phyloP scores from a whole-genome alignment of 2,888 invertebrate species.

The Drosophila emarginata region DNA sequence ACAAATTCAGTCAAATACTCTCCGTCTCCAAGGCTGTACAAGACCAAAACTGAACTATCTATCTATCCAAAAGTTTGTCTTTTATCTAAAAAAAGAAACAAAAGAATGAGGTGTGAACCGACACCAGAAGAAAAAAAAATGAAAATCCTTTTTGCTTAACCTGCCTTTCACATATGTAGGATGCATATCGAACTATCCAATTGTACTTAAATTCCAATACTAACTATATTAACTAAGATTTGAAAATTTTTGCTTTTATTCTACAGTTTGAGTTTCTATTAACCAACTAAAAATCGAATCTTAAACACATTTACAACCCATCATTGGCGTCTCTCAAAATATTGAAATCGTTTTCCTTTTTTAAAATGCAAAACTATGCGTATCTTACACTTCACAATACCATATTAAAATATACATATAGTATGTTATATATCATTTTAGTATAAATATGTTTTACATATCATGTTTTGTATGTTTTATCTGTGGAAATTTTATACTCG shows the following conservation, averaged over 20 bases:
- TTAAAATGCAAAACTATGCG: background rate
- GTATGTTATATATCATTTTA: constrained; percentile 9
- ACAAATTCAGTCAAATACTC: constrained; percentile 27
- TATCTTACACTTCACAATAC: constrained; percentile 1
- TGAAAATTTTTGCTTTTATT: constrained; percentile 19
- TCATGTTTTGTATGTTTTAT: constrained; percentile 37
- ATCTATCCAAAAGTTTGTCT: constrained; percentile 8
- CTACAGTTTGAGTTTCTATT: constrained; percentile 41
- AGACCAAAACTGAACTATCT: constrained; percentile 44
- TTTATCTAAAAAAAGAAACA: background rate
- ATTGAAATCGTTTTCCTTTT: constrained; percentile 14
- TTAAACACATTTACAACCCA: constrained; percentile 20
- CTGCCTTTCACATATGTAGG: constrained; percentile 6
- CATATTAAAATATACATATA: constrained; percentile 10
- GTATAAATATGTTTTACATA: constrained; percentile 17
- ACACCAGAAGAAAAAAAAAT: background rate
- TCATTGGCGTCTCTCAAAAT: constrained; percentile 18
- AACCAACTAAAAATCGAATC: constrained; percentile 47
- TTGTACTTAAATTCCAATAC: constrained; percentile 14
- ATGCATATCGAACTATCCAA: constrained; percentile 6
- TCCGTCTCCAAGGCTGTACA: constrained; percentile 19
- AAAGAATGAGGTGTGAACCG: too few species aligned
- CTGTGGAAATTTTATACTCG: constrained; percentile 62
- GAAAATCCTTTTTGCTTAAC: constrained; percentile 2
- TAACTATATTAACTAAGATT: constrained; percentile 50